Base-by-base conservation (phyloP, 2,888 invertebrate genomes). In the Sminthurinus aureus region DNA sequence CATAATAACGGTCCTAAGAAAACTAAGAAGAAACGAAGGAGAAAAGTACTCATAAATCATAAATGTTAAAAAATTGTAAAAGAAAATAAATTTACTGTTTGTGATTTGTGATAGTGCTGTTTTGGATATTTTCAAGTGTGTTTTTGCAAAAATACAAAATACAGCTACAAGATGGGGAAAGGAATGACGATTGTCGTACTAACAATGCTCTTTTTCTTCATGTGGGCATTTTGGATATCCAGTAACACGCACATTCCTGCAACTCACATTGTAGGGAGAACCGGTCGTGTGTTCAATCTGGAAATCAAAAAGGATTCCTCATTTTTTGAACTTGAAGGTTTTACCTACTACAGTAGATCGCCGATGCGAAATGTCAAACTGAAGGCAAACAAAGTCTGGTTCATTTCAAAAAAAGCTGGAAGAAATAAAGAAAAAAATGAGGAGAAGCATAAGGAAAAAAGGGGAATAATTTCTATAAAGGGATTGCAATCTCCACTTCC, bases 201-300 rank as follows among this genome's bases (percentile, higher is more conserved):
- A 4, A 66, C 51, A 18, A 66, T 79, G 0, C 38, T 67, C 4
- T 4, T 79, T 8, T 64, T 79, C 18, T 79, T 79, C 38, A 51
- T 67, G 26, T 79, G 79, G 79, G 79, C 79, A 0, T n/a, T 79
- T 2, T 79, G 79, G 79, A 50, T 79, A 2, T 66, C 79, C 3
- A 66, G 22, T 64, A 22, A 66, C 11, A n/a, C 9, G 0, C 18
- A 22, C 15, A 22, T 52, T 77, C 3, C n/a, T 11, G 20, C 6
- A 66, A 66, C 3, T 1, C 64, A 78, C 24, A n/a, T n/a, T 6
- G 20, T 51, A 13, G 79, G 79, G 11, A 50, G 51, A 12, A 22
- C 18, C 6, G 79, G 79, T 24, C 38, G 18, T 11, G 11, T 69
- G 13, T 79, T 51, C 22, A 69, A 79, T 51, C 20, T 79, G 20